Evolutionary conservation across 2,888 invertebrate genomes (phyloP), one percentile per base, ranked within the genome.

Genomic region (Chymomyza caudatula): DNA sequence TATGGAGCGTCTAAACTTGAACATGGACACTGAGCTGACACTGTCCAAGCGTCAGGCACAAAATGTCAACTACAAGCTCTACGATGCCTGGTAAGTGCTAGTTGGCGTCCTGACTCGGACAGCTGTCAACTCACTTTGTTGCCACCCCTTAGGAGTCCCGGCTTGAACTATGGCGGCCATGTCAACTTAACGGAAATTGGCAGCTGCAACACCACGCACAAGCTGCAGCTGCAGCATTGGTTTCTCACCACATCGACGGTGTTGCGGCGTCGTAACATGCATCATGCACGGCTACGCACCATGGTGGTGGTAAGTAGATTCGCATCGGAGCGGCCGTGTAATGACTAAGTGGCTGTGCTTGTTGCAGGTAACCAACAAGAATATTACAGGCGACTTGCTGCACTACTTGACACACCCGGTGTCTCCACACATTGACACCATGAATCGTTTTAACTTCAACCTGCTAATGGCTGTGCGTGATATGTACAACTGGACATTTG

Each of bases 381-480:
- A 89, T 47, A 87, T 74, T 75, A 87, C 91, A 6, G 88, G 89
- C 74, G 82, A 88, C 2, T 89, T 93, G 70, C 89, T 92, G 65
- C 88, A 92, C 59, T 94, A 93, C 77, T 87, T 93, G 51, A 90
- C 90, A 17, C 90, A 90, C 53, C 91, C 92, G 4, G 90, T 90
- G 20, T 91, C 92, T 61, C 89, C 91, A 37, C 91, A 92, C 79
- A 90, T 92, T 23, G 94, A 94, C 88, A 92, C 93, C 0, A 91
- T 94, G 91, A 92, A 93, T 87, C 92, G 93, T 75, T 92, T 93
- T 78, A 94, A 94, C 87, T 93, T 92, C 85, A 92, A 91, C 66
- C 91, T 92, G 4, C 87, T 93, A 11, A 85, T 92, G 69, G 92
- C 93, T 83, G 91, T 94, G 64, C 88, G 91, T 71, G 93, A 94